phyloP scores from a whole-genome alignment of 2,113 vertebrate species.

The Cryptotis parvus region DNA sequence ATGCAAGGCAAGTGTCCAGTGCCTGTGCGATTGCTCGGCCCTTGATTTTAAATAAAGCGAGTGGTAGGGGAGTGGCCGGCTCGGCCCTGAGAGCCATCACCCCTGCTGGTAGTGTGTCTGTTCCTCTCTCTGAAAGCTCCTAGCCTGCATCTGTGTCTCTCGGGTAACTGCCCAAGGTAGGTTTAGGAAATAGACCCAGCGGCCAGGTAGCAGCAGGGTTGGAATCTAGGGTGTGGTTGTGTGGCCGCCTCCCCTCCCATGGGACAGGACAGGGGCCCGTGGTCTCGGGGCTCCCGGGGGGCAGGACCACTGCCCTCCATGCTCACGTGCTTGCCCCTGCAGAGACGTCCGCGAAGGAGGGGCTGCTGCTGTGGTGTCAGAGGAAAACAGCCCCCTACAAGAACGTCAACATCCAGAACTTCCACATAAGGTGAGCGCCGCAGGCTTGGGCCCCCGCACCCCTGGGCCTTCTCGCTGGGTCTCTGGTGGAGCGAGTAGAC shows the following conservation, averaged over 20 bases:
- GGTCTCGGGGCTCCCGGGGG: background rate
- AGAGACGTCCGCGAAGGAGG: slow-evolving; percentile 99
- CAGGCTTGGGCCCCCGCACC: background rate
- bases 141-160: background rate
- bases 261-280: background rate
- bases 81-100: too few species aligned
- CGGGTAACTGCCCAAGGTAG: background rate
- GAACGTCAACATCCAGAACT: slow-evolving; percentile 99
- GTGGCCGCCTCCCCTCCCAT: background rate
- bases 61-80: background rate
- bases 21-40: background rate
- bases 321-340: background rate
- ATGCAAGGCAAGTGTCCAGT: too few species aligned
- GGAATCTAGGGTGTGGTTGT: background rate
- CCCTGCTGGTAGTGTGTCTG: too few species aligned
- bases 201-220: background rate
- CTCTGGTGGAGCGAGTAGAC: too few species aligned
- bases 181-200: background rate
- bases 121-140: background rate
- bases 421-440: slow-evolving; percentile 95
- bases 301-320: background rate
- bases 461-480: background rate
- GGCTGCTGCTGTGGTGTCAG: slow-evolving; percentile 98
- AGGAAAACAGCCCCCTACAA: slow-evolving; percentile 99
- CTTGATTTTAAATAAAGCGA: background rate